Conservation (phyloP, 2,888 invertebrate species). For the Cordilura impudica region DNA sequence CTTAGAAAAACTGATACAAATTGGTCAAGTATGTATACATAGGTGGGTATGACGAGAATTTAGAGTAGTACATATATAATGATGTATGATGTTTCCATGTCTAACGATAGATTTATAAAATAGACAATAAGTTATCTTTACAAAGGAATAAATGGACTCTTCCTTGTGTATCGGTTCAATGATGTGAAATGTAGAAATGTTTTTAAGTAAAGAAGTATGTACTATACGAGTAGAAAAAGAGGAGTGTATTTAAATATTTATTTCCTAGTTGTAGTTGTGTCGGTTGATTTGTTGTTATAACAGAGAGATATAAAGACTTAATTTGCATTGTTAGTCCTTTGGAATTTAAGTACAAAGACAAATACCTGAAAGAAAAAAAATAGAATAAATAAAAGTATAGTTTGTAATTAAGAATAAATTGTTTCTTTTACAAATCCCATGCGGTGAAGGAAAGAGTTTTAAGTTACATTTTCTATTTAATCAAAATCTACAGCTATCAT, state of each 20-base stretch:
- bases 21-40: constrained; percentile 30
- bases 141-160: constrained; percentile 28
- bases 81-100: constrained; percentile 47
- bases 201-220: constrained; percentile 13
- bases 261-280: constrained; percentile 7
- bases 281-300: constrained; percentile 36
- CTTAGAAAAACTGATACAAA: constrained; percentile 19
- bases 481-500: no score
- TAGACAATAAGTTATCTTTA: constrained; percentile 54
- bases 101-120: constrained; percentile 46
- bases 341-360: constrained; percentile 46
- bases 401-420: background rate
- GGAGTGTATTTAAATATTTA: constrained; percentile 19
- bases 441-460: no score
- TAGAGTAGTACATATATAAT: constrained; percentile 7
- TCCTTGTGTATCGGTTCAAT: background rate
- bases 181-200: constrained; percentile 17
- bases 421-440: background rate
- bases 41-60: constrained; percentile 2
- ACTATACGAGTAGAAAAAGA: background rate
- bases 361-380: background rate
- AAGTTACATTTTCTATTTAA: no score
- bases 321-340: constrained; percentile 49
- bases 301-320: constrained; percentile 26
- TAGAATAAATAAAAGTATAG: background rate